A percentile compares a stretch with the other conserved stretches of the same genome.
These are phyloP conservation scores for Cyrtorhinus lividipennis DNA, from an alignment of 1,140 invertebrate genomes.

Conservation along the genomic window DNA sequence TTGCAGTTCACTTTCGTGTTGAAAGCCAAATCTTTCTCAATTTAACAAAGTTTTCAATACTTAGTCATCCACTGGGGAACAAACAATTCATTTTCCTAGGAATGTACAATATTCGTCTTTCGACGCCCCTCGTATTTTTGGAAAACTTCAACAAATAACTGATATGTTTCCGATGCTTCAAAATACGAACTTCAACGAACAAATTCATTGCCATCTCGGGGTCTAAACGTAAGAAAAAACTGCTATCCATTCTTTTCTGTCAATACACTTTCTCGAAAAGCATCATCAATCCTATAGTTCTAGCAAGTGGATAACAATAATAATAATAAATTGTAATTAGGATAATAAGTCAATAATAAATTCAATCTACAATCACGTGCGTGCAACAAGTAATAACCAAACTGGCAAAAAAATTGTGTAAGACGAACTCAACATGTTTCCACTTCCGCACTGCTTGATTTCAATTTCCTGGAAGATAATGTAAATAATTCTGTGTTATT, in stretches of 20 bases:
- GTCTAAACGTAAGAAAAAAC: slow-evolving; percentile 9
- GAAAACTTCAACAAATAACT: slow-evolving; percentile 15
- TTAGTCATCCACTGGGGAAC: too few species aligned
- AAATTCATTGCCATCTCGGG: slow-evolving; percentile 7
- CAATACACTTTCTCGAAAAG: slow-evolving; percentile 11
- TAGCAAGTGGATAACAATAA: slow-evolving; percentile 19
- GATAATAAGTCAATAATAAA: not conserved
- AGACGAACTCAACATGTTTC: not conserved
- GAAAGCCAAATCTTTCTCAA: too few species aligned
- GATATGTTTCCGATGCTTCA: slow-evolving; percentile 15
- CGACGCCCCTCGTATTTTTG: too few species aligned
- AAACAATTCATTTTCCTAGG: too few species aligned
- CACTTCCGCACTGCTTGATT: slow-evolving; percentile 49
- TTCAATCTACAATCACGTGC: slow-evolving; percentile 16
- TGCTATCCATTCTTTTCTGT: not conserved
- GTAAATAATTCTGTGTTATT: not conserved
- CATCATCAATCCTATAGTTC: slow-evolving; percentile 14
- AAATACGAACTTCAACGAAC: slow-evolving; percentile 1
- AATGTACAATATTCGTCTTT: too few species aligned
- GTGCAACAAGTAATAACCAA: not conserved
- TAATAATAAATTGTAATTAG: slow-evolving; percentile 4
- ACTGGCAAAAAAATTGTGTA: not conserved
- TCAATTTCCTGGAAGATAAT: slow-evolving; percentile 41
- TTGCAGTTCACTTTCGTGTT: too few species aligned
- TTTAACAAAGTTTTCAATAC: too few species aligned